Conservation (phyloP, 2,888 invertebrate species). For the Atherix ibis region DNA sequence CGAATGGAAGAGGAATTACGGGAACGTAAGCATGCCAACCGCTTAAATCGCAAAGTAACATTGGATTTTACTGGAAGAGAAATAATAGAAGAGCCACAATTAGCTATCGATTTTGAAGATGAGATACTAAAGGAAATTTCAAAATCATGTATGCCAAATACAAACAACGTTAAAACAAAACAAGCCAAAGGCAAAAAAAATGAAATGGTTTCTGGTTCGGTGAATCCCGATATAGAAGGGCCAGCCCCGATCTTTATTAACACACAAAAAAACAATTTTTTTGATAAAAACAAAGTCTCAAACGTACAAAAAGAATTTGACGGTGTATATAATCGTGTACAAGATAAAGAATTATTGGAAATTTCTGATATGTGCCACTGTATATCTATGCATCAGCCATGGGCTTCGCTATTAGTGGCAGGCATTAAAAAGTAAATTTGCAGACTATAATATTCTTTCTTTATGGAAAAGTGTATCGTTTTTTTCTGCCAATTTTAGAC, state of each 20-base stretch:
- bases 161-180: constrained; percentile 18
- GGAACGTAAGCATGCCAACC: constrained; percentile 51
- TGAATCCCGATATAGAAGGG: constrained; percentile 19
- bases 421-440: constrained; percentile 68
- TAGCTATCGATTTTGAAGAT: constrained; percentile 29
- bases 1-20: constrained; percentile 50
- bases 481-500: constrained; percentile 34
- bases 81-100: constrained; percentile 35
- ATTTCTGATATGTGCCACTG: constrained; percentile 78
- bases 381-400: constrained; percentile 91
- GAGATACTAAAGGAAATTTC: constrained; percentile 29
- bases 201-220: constrained; percentile 8
- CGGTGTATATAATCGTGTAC: constrained; percentile 38
- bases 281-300: background rate
- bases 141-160: constrained; percentile 16
- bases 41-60: constrained; percentile 50
- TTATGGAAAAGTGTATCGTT: background rate
- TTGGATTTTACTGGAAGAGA: constrained; percentile 60
- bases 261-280: constrained; percentile 6
- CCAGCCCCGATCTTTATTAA: constrained; percentile 11
- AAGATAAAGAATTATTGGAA: constrained; percentile 63
- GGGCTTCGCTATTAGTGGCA: constrained; percentile 79
- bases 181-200: constrained; percentile 15
- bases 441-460: background rate
- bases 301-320: constrained; percentile 16